Evolutionary conservation across 2,113 vertebrate species (phyloP).

Genomic region (Rattus rattus): DNA sequence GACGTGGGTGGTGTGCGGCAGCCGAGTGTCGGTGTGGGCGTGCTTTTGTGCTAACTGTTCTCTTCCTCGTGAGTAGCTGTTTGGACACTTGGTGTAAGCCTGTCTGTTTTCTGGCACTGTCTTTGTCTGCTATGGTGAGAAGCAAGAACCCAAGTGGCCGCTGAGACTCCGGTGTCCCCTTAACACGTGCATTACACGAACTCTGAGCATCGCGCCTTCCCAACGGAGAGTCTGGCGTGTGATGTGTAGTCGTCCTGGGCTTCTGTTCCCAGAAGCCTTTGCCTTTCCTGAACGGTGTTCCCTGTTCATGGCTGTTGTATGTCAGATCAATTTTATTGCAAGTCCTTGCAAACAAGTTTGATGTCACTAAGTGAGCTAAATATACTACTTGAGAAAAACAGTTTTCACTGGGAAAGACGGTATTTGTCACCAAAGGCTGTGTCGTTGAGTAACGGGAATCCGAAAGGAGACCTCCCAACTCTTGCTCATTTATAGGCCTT

Average conservation of each 20-base stretch:
- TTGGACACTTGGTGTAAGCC: not conserved
- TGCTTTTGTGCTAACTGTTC: not conserved
- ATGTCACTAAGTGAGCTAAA: conserved; percentile 25
- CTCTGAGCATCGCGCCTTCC: not conserved
- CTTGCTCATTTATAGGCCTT: not conserved
- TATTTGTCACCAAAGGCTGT: not conserved
- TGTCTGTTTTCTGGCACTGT: not conserved
- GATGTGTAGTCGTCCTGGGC: not conserved
- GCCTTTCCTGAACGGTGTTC: conserved; percentile 18
- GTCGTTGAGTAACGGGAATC: not conserved
- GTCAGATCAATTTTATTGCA: conserved; percentile 52
- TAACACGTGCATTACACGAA: not conserved
- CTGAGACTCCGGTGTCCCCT: not conserved
- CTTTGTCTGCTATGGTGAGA: not conserved
- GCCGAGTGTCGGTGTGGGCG: not conserved
- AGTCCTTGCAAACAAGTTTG: conserved; percentile 21
- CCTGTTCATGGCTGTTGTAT: conserved; percentile 35
- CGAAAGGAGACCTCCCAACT: not conserved
- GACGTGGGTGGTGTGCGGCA: not conserved
- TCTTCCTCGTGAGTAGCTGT: not conserved
- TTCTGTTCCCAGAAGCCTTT: not conserved
- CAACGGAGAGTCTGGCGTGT: not conserved
- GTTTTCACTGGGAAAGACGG: not conserved
- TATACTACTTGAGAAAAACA: not conserved
- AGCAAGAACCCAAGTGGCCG: not conserved